Evolutionary conservation across 2,113 vertebrate genomes (phyloP).

Genomic region (Aleadryas rufinucha): DNA sequence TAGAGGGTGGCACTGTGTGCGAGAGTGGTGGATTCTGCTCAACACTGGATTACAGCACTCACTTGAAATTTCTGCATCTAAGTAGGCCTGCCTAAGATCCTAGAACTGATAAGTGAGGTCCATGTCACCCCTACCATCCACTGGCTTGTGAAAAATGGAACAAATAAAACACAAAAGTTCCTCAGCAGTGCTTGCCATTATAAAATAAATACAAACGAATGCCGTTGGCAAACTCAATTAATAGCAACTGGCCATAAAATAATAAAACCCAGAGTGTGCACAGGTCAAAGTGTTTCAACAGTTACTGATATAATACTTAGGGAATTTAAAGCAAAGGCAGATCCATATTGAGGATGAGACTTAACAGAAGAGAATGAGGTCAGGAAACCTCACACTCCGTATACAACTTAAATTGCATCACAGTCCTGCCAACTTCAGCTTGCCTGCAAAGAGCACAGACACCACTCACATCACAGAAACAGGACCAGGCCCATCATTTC

Average conservation of each 20-base stretch:
- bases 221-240: background rate
- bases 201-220: background rate
- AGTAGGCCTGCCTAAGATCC: background rate
- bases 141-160: background rate
- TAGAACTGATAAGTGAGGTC: background rate
- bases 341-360: background rate
- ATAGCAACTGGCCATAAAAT: background rate
- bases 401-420: background rate
- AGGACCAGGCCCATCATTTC: background rate
- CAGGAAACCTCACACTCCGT: background rate
- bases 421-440: background rate
- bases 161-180: background rate
- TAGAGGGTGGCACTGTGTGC: background rate
- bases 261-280: background rate
- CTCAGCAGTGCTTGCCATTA: background rate
- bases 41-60: background rate
- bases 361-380: background rate
- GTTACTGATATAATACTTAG: background rate
- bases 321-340: background rate
- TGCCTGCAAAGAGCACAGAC: background rate
- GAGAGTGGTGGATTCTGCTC: background rate
- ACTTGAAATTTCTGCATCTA: background rate
- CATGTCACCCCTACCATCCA: background rate
- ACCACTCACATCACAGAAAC: background rate
- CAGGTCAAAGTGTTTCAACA: constrained; percentile 3